Conservation (phyloP, 2,113 vertebrate species). For the Pavo muticus region DNA sequence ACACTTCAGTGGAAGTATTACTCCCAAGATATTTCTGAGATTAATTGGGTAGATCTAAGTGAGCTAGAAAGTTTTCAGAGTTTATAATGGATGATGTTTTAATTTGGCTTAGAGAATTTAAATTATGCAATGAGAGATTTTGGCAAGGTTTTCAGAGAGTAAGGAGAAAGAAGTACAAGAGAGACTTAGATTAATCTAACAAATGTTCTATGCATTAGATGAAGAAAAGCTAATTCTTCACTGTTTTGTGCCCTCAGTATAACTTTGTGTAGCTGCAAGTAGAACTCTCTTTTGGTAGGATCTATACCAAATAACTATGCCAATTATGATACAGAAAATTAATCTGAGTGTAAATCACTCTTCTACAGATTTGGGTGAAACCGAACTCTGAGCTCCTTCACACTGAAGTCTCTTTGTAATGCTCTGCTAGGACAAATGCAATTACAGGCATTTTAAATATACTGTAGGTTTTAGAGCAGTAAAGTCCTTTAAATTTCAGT, state of each 20-base stretch:
- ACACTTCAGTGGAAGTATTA: not conserved
- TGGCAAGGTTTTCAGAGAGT: conserved; percentile 15
- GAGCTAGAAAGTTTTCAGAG: conserved; percentile 7
- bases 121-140: conserved; percentile 37
- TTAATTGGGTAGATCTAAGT: conserved; percentile 25
- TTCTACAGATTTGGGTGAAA: not conserved
- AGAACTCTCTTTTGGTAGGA: not conserved
- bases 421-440: not conserved
- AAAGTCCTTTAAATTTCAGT: not conserved
- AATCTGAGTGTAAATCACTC: not conserved
- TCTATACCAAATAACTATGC: not conserved
- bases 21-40: conserved; percentile 30
- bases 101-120: conserved; percentile 25
- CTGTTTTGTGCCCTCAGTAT: not conserved
- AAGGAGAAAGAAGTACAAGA: not conserved
- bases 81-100: conserved; percentile 31
- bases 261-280: not conserved
- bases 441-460: not conserved
- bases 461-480: not conserved
- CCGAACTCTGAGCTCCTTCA: not conserved
- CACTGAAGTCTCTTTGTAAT: not conserved
- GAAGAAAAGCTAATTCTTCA: not conserved
- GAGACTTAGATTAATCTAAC: conserved; percentile 3
- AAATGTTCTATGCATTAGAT: not conserved
- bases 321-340: not conserved